Percentiles rank a stretch among this genome's conserved stretches.
Evolutionary conservation across 2,113 vertebrate genomes (phyloP).

Genomic region (Oncorhynchus masou): DNA sequence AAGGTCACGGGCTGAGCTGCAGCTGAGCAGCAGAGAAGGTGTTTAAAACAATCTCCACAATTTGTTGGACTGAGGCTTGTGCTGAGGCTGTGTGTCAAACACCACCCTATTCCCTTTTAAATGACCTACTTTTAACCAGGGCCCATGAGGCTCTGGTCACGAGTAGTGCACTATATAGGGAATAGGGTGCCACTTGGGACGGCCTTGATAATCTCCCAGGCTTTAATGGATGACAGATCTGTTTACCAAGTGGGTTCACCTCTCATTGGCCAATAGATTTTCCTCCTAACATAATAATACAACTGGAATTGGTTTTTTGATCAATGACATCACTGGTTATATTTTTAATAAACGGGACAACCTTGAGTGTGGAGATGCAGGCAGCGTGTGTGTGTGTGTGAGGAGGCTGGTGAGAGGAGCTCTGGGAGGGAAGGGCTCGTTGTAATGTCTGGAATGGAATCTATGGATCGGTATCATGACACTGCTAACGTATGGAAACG

Average conservation of each 20-base stretch:
- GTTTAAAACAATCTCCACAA: conserved; percentile 71
- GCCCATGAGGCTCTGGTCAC: no score
- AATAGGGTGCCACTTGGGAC: no score
- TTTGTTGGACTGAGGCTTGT: conserved; percentile 65
- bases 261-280: conserved; percentile 73
- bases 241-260: conserved; percentile 73
- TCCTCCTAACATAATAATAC: conserved; percentile 71
- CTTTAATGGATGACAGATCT: conserved; percentile 72
- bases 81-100: no score
- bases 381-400: background rate
- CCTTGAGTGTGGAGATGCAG: conserved; percentile 64
- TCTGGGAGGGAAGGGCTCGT: no score
- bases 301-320: conserved; percentile 76
- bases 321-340: conserved; percentile 76
- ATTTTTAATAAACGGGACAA: conserved; percentile 75
- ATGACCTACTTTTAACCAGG: no score
- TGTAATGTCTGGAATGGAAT: no score
- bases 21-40: conserved; percentile 30
- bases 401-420: no score
- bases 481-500: no score
- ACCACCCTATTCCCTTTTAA: no score
- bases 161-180: no score
- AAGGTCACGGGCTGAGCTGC: conserved; percentile 61
- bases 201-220: conserved; percentile 66
- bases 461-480: no score